Evolutionary conservation across 1,140 invertebrate genomes (phyloP).

Genomic region (Calosoma granatense): DNA sequence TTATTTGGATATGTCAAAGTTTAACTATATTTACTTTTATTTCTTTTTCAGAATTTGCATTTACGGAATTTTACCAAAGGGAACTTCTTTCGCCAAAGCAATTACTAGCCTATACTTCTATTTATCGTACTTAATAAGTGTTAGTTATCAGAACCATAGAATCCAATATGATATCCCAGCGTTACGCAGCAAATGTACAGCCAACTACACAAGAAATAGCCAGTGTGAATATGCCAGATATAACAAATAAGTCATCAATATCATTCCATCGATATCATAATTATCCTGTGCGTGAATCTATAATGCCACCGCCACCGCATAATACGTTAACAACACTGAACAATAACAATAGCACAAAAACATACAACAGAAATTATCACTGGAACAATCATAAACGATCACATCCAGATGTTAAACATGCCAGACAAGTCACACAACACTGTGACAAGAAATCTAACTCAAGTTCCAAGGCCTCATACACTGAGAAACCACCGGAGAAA

Average conservation of each 20-base stretch:
- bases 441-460: not conserved
- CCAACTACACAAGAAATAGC: not conserved
- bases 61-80: too few species aligned
- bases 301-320: conserved; percentile 2
- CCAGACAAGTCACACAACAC: not conserved
- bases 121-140: conserved; percentile 1
- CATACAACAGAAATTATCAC: not conserved
- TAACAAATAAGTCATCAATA: not conserved
- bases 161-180: not conserved
- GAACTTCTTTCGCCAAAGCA: not conserved
- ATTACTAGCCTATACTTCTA: not conserved
- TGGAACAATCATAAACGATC: not conserved
- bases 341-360: conserved; percentile 6
- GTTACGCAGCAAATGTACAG: not conserved
- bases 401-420: not conserved
- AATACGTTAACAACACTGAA: not conserved
- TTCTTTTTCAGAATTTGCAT: not conserved
- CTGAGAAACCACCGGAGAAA: not conserved
- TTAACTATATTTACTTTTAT: not conserved
- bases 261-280: not conserved
- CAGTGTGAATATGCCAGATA: not conserved
- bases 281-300: not conserved
- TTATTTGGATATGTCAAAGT: not conserved
- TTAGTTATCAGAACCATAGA: not conserved
- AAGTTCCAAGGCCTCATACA: not conserved